Percentiles rank a stretch among this genome's conserved stretches.
Conservation (phyloP, 2,888 invertebrate genomes). For the Drosophila bunnanda region DNA sequence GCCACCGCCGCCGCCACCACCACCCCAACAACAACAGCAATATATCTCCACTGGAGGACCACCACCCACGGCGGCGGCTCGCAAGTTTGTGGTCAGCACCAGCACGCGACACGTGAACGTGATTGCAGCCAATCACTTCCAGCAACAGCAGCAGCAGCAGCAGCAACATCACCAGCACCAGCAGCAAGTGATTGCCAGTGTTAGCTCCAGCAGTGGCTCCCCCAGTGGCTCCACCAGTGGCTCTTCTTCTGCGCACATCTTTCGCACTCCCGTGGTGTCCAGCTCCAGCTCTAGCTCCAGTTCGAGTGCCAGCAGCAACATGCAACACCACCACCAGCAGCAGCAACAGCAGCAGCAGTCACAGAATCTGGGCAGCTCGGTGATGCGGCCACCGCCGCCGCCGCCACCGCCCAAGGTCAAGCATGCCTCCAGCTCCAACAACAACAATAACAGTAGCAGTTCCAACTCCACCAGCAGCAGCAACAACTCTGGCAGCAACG, state of each 20-base stretch:
- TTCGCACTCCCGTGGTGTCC: constrained; percentile 84
- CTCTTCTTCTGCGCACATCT: constrained; percentile 68
- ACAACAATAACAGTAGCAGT: constrained; percentile 34
- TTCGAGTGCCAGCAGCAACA: constrained; percentile 41
- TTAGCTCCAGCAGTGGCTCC: constrained; percentile 59
- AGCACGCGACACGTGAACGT: constrained; percentile 81
- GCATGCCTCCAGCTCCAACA: constrained; percentile 66
- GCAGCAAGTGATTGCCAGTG: constrained; percentile 62
- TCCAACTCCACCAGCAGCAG: constrained; percentile 28
- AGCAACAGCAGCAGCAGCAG: constrained; percentile 45
- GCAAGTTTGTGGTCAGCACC: constrained; percentile 82
- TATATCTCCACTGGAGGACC: constrained; percentile 46
- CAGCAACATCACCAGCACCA: constrained; percentile 44
- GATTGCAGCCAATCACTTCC: constrained; percentile 77
- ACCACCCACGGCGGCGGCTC: constrained; percentile 72
- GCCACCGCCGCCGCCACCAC: constrained; percentile 44
- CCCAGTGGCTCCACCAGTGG: constrained; percentile 50
- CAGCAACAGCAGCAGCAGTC: constrained; percentile 38
- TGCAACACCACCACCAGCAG: constrained; percentile 26
- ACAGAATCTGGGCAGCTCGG: constrained; percentile 50
- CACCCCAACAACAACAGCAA: constrained; percentile 49
- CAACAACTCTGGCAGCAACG: constrained; percentile 42
- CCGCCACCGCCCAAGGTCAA: constrained; percentile 84
- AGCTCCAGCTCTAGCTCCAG: constrained; percentile 74
- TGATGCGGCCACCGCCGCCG: constrained; percentile 84